Evolutionary conservation across 2,113 vertebrate species (phyloP), one percentile per base, ranked within the genome.

Genomic region (Ctenomys sociabilis): DNA sequence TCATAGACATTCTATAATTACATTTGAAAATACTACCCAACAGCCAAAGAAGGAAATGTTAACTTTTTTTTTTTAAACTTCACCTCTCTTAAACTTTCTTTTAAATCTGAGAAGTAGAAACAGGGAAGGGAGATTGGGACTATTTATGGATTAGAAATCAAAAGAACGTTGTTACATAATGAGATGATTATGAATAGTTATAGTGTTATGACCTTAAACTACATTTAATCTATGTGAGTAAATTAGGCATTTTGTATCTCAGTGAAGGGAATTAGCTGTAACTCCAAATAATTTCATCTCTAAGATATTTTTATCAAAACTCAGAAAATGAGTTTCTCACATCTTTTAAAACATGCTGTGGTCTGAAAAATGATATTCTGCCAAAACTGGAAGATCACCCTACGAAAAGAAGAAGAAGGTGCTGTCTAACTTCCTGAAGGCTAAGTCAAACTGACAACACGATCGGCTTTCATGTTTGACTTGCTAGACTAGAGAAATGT

Each of bases 191-290:
- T 91, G 88, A 78, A 96, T 70, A 32, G 14, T n/a, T 59, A 16
- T 40, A 59, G 45, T 95, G 7, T 85, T 77, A 52, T 89, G n/a
- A 70, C 54, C 95, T 95, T 86, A 64, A 28, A 37, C 26, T 52
- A 70, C 1, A 54, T 9, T 84, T 54, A 89, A 75, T 89, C 43
- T 35, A 66, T 22, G 89, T 96, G 72, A 94, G 63, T 91, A 91
- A 85, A 80, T 88, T 70, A 80, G 57, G 7, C 52, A 2, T 52
- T 85, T 28, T 24, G 40, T 91, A 19, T 52, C 10, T 86, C 21
- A 35, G 54, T 45, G 30, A 91, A 75, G 85, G 13, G 19, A 93
- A 49, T 94, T 54, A 63, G 64, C 14, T 72, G 43, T 93, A 24
- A n/a, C 10, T 85, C 28, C 16, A 75, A 72, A 86, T 86, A 78